Conservation (phyloP, 2,113 vertebrate species). For the Pan troglodytes region DNA sequence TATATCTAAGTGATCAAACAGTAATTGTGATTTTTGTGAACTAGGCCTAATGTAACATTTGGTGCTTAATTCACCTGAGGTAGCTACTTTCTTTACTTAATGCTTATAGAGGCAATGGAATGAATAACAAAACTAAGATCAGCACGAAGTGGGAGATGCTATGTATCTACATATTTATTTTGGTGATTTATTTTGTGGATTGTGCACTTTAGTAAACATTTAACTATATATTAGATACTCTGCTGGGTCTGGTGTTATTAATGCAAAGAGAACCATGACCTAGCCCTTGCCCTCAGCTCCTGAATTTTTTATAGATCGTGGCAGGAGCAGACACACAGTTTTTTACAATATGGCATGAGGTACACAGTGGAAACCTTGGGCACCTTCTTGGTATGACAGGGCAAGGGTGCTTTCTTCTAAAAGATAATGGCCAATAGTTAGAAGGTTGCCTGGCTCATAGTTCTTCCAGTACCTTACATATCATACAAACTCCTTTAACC, state of each 20-base stretch:
- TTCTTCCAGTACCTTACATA: background rate
- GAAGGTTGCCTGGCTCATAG: background rate
- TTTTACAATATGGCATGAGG: background rate
- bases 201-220: background rate
- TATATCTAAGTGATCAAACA: background rate
- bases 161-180: background rate
- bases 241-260: background rate
- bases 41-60: background rate
- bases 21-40: conserved; percentile 8
- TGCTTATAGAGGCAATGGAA: background rate
- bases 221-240: background rate
- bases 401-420: background rate
- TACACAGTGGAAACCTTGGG: background rate
- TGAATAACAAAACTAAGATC: conserved; percentile 4
- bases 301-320: background rate
- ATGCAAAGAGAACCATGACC: background rate
- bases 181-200: background rate
- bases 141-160: background rate
- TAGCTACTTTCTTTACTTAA: background rate
- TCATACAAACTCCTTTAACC: background rate
- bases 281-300: background rate
- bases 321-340: background rate
- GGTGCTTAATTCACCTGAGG: background rate
- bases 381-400: background rate
- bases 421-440: background rate